Base-by-base conservation (phyloP, 2,888 invertebrate species). In the Microchrysa polita region DNA sequence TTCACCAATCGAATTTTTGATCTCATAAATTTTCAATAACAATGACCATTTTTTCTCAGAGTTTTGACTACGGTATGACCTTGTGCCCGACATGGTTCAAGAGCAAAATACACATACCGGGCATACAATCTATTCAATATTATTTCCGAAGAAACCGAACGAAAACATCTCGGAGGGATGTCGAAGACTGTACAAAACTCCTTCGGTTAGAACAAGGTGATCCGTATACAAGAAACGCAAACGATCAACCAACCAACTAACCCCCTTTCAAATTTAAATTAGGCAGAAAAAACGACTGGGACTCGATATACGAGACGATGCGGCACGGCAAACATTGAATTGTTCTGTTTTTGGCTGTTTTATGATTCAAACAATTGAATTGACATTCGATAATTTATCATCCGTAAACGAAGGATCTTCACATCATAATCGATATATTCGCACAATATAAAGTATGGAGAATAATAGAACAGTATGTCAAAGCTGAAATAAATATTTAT, bases 401-500 rank as follows among this genome's bases (percentile, higher is more conserved):
- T 75, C 72, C 67, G 74, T 69, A 48, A 73, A 72, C 72, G 72
- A 74, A 74, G 57, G 67, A 72, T 69, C 74, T 69, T 75, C 75
- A 75, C 75, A 74, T 75, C 74, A 75, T 75, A 75, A 75, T 75
- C 75, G 75, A 74, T 74, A 75, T 72, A 77, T 78, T 78, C 77
- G 78, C 78, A 78, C 78, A 78, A 77, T 76, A 78, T 77, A 74
- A 77, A 78, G 74, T 76, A 77, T 77, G 75, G 23, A 72, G 73
- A 74, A 75, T 75, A 74, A 75, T 75, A 72, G 74, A 74, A 72
- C 73, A 75, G 75, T 73, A 77, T 75, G 78, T 78, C 78, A 78
- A 78, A 78, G 77, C 77, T 74, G 78, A 78, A 77, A 78, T 77
- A 78, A 78, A 78, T 78, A 78, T 78, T 78, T 78, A 78, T 76